Base-by-base conservation (phyloP, 1,140 invertebrate genomes). In the Drosophila gunungcola region DNA sequence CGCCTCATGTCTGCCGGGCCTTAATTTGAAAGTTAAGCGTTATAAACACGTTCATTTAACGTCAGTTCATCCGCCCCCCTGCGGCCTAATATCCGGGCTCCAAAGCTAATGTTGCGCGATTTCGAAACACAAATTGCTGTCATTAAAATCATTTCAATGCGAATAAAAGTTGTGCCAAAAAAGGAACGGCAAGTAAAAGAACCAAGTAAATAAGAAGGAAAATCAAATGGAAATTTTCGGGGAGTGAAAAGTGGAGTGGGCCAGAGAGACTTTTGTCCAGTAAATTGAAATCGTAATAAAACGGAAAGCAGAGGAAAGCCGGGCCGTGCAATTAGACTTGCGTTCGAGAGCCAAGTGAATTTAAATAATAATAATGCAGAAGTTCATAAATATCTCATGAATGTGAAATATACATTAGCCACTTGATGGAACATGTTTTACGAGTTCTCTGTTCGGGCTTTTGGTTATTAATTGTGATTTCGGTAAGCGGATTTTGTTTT, bases 81-180 rank as follows among this genome's bases (percentile, higher is more conserved):
- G 4, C 13, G 55, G 62, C 42, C 42, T 12, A 78, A 51, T 82
- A 57, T 62, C 67, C 55, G 57, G 62, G 68, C 51, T 51, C 65
- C 53, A 72, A 82, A 83, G 83, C 82, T 88, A 86, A 86, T 86
- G 82, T 82, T 79, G 78, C 82, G 82, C 82, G 83, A 88, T 88
- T 89, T 83, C 72, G 45, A 88, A 83, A 89, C 83, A 89, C 84
- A 88, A 88, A 88, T 88, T 88, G 84, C 83, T 88, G 80, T 89
- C 83, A 88, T 88, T 88, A 88, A 88, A 88, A 80, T 89, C 84
- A 83, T 88, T 88, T 88, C 76, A 88, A 77, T 83, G 84, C 45
- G 83, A 75, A 73, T 89, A 80, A 88, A 82, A 88, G 84, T 68
- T 83, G 73, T 39, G 56, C 51, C 38, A 43, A 39, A 60, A 36